These are phyloP conservation scores for Lytechinus pictus DNA, from an alignment of 35 echinoderm and acorn worm genomes.

Conservation along the genomic window DNA sequence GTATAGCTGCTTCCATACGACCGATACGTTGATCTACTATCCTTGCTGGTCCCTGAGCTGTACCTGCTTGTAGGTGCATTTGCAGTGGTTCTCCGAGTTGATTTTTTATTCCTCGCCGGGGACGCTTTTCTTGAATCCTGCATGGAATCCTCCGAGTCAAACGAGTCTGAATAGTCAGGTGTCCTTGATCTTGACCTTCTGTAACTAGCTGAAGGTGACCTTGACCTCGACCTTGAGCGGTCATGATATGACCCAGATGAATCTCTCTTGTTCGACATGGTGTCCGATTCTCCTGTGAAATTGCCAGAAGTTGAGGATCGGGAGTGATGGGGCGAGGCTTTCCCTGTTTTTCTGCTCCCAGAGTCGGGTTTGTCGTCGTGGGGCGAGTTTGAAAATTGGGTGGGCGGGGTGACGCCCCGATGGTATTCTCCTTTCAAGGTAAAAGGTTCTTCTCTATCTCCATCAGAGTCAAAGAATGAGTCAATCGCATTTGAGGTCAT, in stretches of 20 bases:
- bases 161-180: constrained; percentile 83
- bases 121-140: constrained; percentile 79
- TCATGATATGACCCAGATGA: constrained; percentile 15
- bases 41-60: constrained; percentile 57
- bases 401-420: constrained; percentile 32
- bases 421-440: constrained; percentile 68
- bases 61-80: constrained; percentile 3
- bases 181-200: constrained; percentile 43
- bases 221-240: constrained; percentile 42
- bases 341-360: not conserved
- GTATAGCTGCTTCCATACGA: constrained; percentile 42
- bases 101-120: constrained; percentile 44
- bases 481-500: not conserved
- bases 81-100: not conserved
- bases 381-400: not conserved
- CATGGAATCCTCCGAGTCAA: constrained; percentile 87
- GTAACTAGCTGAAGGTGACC: not conserved
- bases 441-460: constrained; percentile 31
- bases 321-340: not conserved
- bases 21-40: constrained; percentile 54
- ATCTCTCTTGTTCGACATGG: constrained; percentile 43
- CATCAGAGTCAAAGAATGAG: constrained; percentile 66
- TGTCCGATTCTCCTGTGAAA: constrained; percentile 53
- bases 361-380: not conserved
- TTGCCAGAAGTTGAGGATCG: constrained; percentile 59